phyloP scores from a whole-genome alignment of 2,113 vertebrate species.

The Coptodon rendalli region DNA sequence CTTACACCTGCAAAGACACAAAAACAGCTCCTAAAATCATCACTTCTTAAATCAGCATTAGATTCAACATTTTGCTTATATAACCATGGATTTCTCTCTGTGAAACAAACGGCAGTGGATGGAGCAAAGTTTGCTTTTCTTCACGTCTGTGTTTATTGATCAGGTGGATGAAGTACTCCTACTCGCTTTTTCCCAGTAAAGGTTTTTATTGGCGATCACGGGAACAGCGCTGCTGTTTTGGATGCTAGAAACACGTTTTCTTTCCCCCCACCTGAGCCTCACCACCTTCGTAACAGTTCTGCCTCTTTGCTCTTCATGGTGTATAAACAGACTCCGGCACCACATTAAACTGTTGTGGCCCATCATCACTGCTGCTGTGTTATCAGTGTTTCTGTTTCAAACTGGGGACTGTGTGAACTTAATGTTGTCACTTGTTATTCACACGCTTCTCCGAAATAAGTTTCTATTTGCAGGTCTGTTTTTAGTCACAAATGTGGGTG shows the following conservation, averaged over 20 bases:
- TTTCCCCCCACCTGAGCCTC: neutral
- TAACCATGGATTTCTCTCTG: neutral
- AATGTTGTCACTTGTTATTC: neutral
- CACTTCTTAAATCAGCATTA: neutral
- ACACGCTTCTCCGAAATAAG: neutral
- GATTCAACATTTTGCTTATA: neutral
- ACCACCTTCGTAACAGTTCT: neutral
- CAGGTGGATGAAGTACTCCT: neutral
- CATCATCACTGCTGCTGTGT: neutral
- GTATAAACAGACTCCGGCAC: neutral
- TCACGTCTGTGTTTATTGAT: neutral
- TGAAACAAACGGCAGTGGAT: neutral
- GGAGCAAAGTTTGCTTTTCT: neutral
- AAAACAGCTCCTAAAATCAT: neutral
- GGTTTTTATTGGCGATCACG: neutral
- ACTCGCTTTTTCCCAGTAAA: neutral
- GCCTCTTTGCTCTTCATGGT: neutral
- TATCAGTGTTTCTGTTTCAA: neutral
- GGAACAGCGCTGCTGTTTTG: neutral
- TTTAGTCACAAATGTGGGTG: neutral
- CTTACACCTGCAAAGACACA: conserved; percentile 64
- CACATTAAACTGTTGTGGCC: neutral
- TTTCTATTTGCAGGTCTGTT: neutral
- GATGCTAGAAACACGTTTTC: neutral
- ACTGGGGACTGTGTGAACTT: neutral